These are phyloP conservation scores for Trachelus tabidus DNA, from an alignment of 2,888 invertebrate genomes.

Conservation along the genomic window DNA sequence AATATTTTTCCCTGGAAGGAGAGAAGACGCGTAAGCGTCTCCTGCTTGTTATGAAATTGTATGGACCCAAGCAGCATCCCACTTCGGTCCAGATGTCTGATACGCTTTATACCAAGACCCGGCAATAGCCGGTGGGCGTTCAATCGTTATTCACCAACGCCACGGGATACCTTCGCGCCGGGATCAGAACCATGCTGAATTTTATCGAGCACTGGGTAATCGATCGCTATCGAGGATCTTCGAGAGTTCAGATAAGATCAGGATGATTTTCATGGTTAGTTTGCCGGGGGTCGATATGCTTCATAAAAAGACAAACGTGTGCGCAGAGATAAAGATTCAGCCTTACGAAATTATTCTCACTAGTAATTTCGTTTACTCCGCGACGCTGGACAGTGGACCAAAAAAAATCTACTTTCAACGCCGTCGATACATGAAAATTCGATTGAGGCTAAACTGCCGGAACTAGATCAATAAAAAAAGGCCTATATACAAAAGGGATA, in stretches of 20 bases:
- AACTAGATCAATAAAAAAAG: not conserved
- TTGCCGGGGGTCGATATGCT: not conserved
- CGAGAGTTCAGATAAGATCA: not conserved
- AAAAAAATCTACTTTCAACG: not conserved
- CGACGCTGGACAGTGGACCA: not conserved
- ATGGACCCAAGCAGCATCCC: conserved; percentile 19
- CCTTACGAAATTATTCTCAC: not conserved
- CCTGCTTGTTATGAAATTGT: conserved; percentile 26
- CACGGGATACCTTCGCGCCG: conserved; percentile 9
- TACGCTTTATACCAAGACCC: conserved; percentile 1
- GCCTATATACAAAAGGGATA: not conserved
- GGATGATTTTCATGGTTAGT: not conserved
- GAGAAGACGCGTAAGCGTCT: not conserved
- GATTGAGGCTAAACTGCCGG: not conserved
- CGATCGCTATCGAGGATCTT: not conserved
- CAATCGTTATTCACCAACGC: conserved; percentile 13
- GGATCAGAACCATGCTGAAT: not conserved
- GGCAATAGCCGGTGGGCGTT: not conserved
- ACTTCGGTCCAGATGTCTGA: conserved; percentile 25
- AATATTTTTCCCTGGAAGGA: conserved; percentile 6
- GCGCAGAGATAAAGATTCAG: not conserved
- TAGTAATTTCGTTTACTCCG: not conserved
- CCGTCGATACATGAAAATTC: not conserved
- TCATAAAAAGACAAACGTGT: not conserved
- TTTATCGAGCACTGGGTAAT: not conserved